Evolutionary conservation across 2,888 invertebrate genomes (phyloP).

Genomic region (Agonum fuliginosum): DNA sequence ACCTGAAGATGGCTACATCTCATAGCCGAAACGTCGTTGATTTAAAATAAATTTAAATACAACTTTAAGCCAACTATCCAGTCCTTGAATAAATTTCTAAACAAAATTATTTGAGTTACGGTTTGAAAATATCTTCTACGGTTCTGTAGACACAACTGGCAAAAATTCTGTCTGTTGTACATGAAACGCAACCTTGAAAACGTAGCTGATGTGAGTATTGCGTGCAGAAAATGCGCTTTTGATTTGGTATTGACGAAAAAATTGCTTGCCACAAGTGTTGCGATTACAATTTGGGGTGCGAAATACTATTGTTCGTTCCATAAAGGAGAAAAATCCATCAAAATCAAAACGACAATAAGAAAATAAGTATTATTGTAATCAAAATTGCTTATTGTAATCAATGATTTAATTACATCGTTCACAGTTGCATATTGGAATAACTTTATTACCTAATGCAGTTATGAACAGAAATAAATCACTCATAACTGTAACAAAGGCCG

Average conservation of each 20-base stretch:
- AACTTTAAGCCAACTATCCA: too few relatives aligned
- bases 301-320: background rate
- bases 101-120: too few relatives aligned
- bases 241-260: slow-evolving; percentile 22
- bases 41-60: too few relatives aligned
- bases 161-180: too few relatives aligned
- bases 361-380: background rate
- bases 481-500: slow-evolving; percentile 26
- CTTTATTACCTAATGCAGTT: slow-evolving; percentile 29
- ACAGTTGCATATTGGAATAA: background rate
- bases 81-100: too few relatives aligned
- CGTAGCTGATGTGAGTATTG: slow-evolving; percentile 30
- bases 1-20: too few relatives aligned
- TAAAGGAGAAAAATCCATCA: background rate
- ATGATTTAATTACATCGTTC: background rate
- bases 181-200: background rate
- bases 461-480: slow-evolving; percentile 17
- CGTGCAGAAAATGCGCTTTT: slow-evolving; percentile 31
- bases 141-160: too few relatives aligned
- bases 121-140: too few relatives aligned
- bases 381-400: background rate
- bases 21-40: too few relatives aligned
- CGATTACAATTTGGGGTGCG: background rate
- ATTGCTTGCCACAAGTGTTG: slow-evolving; percentile 15
- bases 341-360: background rate